phyloP scores from a whole-genome alignment of 2,797 vertebrate species.

The Molossus alvarezi region DNA sequence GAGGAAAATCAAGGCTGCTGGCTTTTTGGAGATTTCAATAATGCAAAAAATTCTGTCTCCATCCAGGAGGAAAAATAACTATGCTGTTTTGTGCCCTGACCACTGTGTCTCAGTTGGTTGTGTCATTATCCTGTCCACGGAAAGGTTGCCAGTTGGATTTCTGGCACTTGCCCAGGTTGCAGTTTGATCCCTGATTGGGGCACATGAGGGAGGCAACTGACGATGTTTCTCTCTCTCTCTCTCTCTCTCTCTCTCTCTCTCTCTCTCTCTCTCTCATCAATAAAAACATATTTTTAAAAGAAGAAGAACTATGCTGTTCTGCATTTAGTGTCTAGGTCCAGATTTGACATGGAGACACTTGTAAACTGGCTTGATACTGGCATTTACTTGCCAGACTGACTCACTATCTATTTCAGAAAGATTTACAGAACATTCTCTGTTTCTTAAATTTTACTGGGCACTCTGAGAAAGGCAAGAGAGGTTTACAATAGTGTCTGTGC shows the following conservation, averaged over 20 bases:
- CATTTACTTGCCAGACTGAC: background rate
- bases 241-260: too few relatives aligned
- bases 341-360: background rate
- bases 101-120: too few relatives aligned
- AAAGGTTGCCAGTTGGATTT: too few relatives aligned
- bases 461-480: background rate
- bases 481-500: background rate
- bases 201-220: too few relatives aligned
- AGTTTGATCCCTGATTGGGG: too few relatives aligned
- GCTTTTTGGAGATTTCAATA: slow-evolving; percentile 56
- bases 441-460: background rate
- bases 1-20: background rate
- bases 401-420: slow-evolving; percentile 34
- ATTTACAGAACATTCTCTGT: background rate
- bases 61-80: background rate
- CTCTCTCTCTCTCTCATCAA: too few relatives aligned
- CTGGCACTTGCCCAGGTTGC: too few relatives aligned
- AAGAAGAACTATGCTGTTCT: background rate
- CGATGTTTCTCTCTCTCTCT: too few relatives aligned
- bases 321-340: background rate
- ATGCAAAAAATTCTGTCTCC: slow-evolving; percentile 24
- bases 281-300: too few relatives aligned
- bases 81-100: background rate
- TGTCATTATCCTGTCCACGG: too few relatives aligned
- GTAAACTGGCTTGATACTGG: background rate